Conservation (phyloP, 2,888 invertebrate species). For the Epicampocera succincta region DNA sequence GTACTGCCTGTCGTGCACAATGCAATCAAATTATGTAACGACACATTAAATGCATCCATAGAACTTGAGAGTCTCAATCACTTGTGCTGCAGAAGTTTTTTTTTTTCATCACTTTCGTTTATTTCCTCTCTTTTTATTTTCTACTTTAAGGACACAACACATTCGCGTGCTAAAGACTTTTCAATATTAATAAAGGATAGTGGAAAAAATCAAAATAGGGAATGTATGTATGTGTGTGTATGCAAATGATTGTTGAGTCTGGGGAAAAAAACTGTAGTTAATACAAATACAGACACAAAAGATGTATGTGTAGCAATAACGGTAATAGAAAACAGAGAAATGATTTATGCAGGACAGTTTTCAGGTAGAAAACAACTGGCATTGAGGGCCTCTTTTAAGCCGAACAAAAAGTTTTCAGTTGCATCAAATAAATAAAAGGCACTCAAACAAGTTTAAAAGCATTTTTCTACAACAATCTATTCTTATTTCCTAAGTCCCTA, state of each 20-base stretch:
- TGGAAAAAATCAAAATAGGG: conserved; percentile 53
- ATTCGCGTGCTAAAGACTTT: conserved; percentile 59
- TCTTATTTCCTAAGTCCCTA: too few species aligned
- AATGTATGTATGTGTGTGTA: too few species aligned
- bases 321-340: conserved; percentile 52
- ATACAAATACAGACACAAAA: conserved; percentile 12
- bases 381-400: neutral
- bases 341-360: conserved; percentile 25
- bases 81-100: conserved; percentile 11
- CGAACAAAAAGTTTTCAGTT: too few species aligned
- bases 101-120: conserved; percentile 25
- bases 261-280: conserved; percentile 10
- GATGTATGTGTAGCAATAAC: conserved; percentile 7
- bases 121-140: conserved; percentile 4
- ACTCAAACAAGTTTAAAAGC: too few species aligned
- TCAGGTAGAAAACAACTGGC: neutral
- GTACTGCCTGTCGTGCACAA: conserved; percentile 39
- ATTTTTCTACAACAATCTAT: too few species aligned
- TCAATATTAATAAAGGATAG: conserved; percentile 58
- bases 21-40: conserved; percentile 63
- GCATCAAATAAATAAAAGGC: too few species aligned
- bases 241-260: conserved; percentile 48
- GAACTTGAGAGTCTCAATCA: conserved; percentile 58
- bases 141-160: conserved; percentile 27
- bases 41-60: conserved; percentile 64